Evolutionary conservation across 2,888 invertebrate species (phyloP), one percentile per base, ranked within the genome.

Genomic region (Microchrysa polita): DNA sequence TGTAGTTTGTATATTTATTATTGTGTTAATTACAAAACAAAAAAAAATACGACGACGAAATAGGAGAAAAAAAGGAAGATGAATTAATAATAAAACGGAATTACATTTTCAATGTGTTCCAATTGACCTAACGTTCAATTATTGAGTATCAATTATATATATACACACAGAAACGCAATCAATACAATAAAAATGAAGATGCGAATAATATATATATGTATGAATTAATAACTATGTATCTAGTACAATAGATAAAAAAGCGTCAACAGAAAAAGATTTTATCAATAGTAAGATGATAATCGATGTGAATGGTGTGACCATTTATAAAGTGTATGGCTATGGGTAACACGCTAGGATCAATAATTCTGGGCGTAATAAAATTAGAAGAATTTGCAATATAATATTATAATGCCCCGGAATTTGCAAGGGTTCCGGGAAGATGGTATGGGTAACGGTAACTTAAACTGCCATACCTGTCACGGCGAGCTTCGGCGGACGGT

Each of bases 51-150:
- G n/a, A 59, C 59, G 73, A 69, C 42, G 53, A 65, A 69, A n/a
- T 73, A 61, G n/a, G n/a, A n/a, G n/a, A 75, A 65, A 57, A 65
- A 63, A 74, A 23, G 71, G n/a, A n/a, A n/a, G n/a, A n/a, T n/a
- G n/a, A n/a, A n/a, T n/a, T n/a, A n/a, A n/a, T n/a, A n/a, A n/a
- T n/a, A n/a, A n/a, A n/a, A n/a, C n/a, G n/a, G 73, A 76, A 76
- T n/a, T 63, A 75, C 75, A 73, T 75, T 74, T 34, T 77, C 71
- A 73, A 57, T 63, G 63, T 67, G 23, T 74, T 74, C 74, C 74
- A 71, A 67, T 75, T 72, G 60, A 76, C 76, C 76, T 76, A 76
- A 76, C 76, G 76, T 76, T 76, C 76, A 76, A 76, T 76, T 76
- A 76, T 67, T 69, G 73, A 73, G 73, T 72, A 76, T 76, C 75